Evolutionary conservation across 2,797 vertebrate species (phyloP).

Genomic region (Poeciliopsis turneri): DNA sequence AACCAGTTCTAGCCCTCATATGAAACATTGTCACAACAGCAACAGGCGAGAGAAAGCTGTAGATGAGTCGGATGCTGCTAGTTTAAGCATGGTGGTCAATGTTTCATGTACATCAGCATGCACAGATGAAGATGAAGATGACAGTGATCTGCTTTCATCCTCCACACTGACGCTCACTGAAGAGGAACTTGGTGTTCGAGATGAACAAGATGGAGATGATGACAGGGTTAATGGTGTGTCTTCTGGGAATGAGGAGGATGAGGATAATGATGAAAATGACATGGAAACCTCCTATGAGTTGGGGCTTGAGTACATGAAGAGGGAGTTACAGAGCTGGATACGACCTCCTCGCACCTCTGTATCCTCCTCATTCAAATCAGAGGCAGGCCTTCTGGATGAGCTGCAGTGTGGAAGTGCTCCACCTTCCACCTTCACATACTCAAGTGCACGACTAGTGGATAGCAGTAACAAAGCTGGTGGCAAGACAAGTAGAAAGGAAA

Average conservation of each 20-base stretch:
- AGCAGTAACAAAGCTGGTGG: constrained; percentile 73
- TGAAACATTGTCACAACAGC: constrained; percentile 78
- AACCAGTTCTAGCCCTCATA: constrained; percentile 72
- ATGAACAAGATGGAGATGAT: constrained; percentile 87
- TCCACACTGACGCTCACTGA: constrained; percentile 97
- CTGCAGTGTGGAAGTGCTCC: constrained; percentile 80
- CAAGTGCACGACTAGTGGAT: constrained; percentile 77
- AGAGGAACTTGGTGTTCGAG: constrained; percentile 91
- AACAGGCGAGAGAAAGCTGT: constrained; percentile 15
- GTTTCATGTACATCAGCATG: constrained; percentile 95
- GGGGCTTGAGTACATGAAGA: constrained; percentile 93
- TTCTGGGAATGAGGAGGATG: constrained; percentile 82
- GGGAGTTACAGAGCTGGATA: constrained; percentile 92
- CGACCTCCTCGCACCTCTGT: constrained; percentile 74
- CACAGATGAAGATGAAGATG: constrained; percentile 94
- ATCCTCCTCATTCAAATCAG: constrained; percentile 75
- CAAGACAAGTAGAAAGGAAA: constrained; percentile 38
- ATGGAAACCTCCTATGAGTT: constrained; percentile 88
- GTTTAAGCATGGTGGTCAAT: constrained; percentile 97
- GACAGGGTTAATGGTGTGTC: constrained; percentile 63
- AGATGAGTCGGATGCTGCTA: constrained; percentile 90
- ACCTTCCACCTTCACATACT: constrained; percentile 28
- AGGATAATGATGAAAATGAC: constrained; percentile 86
- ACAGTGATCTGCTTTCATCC: constrained; percentile 96
- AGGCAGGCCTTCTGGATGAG: constrained; percentile 84